phyloP scores from a whole-genome alignment of 2,113 vertebrate genomes.

The Notechis scutatus region DNA sequence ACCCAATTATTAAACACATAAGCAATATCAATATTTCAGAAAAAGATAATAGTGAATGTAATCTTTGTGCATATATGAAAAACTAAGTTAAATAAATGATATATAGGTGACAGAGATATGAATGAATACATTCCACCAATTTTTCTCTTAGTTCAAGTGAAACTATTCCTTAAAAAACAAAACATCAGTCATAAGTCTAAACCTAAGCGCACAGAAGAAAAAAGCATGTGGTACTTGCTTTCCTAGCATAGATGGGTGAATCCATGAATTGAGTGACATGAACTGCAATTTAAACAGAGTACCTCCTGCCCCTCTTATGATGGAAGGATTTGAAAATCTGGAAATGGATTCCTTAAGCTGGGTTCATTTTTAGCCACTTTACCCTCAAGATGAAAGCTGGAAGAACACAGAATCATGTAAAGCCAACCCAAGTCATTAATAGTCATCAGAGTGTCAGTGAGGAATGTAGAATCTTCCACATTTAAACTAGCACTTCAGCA shows the following conservation, averaged over 20 bases:
- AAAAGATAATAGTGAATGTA: neutral
- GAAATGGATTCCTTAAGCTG: neutral
- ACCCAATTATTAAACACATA: neutral
- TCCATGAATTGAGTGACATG: neutral
- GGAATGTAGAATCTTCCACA: neutral
- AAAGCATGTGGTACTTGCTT: neutral
- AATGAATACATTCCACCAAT: neutral
- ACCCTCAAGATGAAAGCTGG: neutral
- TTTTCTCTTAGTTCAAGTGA: neutral
- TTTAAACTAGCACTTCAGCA: neutral
- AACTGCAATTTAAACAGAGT: neutral
- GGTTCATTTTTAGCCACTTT: neutral
- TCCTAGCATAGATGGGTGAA: neutral
- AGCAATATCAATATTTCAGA: neutral
- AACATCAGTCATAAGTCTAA: no score
- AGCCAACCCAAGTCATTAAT: neutral
- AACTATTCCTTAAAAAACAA: neutral
- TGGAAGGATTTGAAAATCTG: neutral
- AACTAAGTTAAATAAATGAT: neutral
- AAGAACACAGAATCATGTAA: neutral
- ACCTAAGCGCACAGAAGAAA: no score
- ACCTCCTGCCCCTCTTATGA: neutral
- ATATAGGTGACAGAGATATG: neutral
- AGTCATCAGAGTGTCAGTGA: neutral
- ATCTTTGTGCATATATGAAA: neutral